Base-by-base conservation (phyloP, 2,797 vertebrate genomes). In the Lemur catta region DNA sequence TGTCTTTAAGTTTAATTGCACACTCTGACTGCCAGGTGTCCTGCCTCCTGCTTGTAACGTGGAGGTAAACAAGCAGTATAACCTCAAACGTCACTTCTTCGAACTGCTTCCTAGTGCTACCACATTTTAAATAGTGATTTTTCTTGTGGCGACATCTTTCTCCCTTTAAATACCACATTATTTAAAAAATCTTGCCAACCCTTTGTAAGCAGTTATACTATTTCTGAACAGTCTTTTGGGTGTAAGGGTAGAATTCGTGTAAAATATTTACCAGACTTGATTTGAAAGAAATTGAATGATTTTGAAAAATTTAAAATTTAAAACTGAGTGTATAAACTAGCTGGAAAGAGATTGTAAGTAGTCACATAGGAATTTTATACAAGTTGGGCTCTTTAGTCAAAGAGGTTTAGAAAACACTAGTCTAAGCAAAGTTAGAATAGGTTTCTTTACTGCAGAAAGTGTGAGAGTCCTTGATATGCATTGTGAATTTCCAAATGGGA, bases 301-400 rank as follows among this genome's bases (percentile, higher is more conserved):
- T 95, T 90, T 90, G 78, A 74, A 61, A 90, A 14, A 35, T 38
- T 78, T 1, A 7, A 55, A 18, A 8, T 76, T 96, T 90, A 59
- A 65, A 85, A 43, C 75, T 15, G 50, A 72, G 6, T 52, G 0
- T 57, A 65, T 88, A 48, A 71, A 43, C 28, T 35, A 26, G 24
- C 8, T 79, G 59, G 35, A 81, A 93, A 28, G 61, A 74, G 26
- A 61, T 61, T 33, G 11, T 59, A 38, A 38, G 71, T 24, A 28
- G 12, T 67, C 18, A 43, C 33, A 18, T 52, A 46, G 48, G 14
- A 80, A 85, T 96, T 93, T 86, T 14, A 52, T 35, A 5, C 28
- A 59, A 90, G 18, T 20, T 50, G 50, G 26, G 2, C 38, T 84
- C 22, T 89, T 93, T 18, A 6, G 26, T 89, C 30, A 57, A 63